Evolutionary conservation across 2,888 invertebrate species (phyloP).

Genomic region (Pollenia griseotomentosa): DNA sequence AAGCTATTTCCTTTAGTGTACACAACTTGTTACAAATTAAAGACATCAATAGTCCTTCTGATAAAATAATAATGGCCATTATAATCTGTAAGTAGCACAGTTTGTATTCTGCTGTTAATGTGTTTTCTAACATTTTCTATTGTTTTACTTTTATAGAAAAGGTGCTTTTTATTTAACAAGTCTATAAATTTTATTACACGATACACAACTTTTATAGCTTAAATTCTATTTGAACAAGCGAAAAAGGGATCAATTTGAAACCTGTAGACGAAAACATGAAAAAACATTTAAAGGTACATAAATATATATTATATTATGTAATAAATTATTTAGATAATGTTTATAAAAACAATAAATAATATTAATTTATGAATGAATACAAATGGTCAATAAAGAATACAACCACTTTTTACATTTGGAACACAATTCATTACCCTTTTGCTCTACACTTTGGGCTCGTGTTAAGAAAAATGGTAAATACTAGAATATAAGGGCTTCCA

Average conservation of each 20-base stretch:
- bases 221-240: conserved; percentile 26
- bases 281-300: background rate
- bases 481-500: background rate
- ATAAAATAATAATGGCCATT: conserved; percentile 50
- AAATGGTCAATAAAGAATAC: conserved; percentile 58
- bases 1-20: background rate
- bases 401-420: background rate
- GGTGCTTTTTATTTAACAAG: conserved; percentile 24
- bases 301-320: background rate
- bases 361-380: conserved; percentile 68
- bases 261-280: conserved; percentile 7
- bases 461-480: background rate
- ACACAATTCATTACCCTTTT: background rate
- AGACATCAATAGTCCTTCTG: conserved; percentile 13
- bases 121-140: background rate
- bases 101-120: background rate
- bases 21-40: background rate
- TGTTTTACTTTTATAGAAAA: conserved; percentile 15
- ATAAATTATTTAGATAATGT: conserved; percentile 66
- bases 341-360: conserved; percentile 58
- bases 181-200: conserved; percentile 18
- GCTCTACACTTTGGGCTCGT: background rate
- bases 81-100: conserved; percentile 9
- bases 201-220: conserved; percentile 1
- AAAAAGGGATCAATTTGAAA: conserved; percentile 38